Evolutionary conservation across 1,140 invertebrate species (phyloP), one percentile per base, ranked within the genome.

Genomic region (Drosophila santomea): DNA sequence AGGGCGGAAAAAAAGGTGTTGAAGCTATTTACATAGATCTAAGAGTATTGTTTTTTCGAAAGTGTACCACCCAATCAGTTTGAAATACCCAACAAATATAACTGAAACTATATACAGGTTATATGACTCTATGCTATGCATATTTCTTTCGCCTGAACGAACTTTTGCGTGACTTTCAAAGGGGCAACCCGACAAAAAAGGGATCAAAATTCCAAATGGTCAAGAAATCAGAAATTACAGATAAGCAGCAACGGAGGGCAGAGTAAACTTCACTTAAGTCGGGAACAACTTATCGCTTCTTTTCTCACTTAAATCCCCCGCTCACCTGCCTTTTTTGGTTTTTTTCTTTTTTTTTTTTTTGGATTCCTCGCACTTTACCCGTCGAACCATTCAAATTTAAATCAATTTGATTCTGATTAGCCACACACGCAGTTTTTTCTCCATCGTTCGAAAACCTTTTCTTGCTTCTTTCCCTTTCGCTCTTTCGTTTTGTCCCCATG

Each of bases 351-450:
- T n/a, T 20, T 15, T 43, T 45, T 32, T 61, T 35, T 47, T 48
- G 47, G 25, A 47, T 47, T 79, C 73, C 55, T 80, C 77, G 71
- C 82, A 86, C 78, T 86, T 79, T 88, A 69, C 71, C 63, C 83
- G 56, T 82, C 83, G 79, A 86, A 82, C 62, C 83, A 88, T 86
- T 86, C 79, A 86, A 86, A 86, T 86, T 86, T 79, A 88, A 86
- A 86, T 86, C 83, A 86, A 86, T 86, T 86, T 86, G 83, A 83
- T 86, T 86, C 83, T 86, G 83, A 86, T 86, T 86, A 86, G 83
- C 83, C 83, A 86, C 83, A 86, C 83, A 86, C 83, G 83, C 83
- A 86, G 83, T 86, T 85, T 80, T 52, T 47, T 63, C 11, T 20
- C 17, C 14, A 10, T 8, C 32, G 32, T 3, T 32, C 32, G 32